A percentile compares a stretch with the other conserved stretches of the same genome.
Conservation (phyloP, 2,888 invertebrate genomes). For the Galeruca laticollis region DNA sequence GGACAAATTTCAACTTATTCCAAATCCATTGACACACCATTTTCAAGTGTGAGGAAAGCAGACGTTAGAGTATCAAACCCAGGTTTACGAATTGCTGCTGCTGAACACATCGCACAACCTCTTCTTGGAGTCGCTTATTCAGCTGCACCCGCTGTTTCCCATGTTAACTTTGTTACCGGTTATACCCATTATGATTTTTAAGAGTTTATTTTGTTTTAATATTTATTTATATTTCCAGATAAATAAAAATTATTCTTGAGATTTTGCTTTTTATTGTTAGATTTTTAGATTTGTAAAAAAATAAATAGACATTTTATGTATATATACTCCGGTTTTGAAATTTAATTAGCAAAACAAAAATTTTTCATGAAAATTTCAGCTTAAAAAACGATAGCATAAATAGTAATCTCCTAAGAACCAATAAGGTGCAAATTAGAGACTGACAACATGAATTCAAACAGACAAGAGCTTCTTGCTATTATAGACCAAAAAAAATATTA, state of each 20-base stretch:
- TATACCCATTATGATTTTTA: slow-evolving; percentile 53
- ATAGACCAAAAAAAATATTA: no score
- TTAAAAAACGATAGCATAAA: no score
- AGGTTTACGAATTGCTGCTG: slow-evolving; percentile 62
- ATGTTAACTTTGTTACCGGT: slow-evolving; percentile 69
- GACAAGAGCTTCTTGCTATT: no score
- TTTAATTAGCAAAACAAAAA: no score
- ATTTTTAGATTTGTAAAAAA: no score
- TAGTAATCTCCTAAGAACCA: no score
- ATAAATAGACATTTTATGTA: no score
- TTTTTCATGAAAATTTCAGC: no score
- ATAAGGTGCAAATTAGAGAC: no score
- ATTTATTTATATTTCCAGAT: slow-evolving; percentile 8
- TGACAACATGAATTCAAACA: no score
- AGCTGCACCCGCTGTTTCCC: slow-evolving; percentile 73
- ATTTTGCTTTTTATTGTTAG: neutral
- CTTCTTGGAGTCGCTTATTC: slow-evolving; percentile 68
- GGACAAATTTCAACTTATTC: slow-evolving; percentile 78
- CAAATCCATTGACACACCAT: slow-evolving; percentile 79
- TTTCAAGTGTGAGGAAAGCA: slow-evolving; percentile 78
- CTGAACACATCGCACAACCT: slow-evolving; percentile 52
- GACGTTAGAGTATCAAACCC: slow-evolving; percentile 80
- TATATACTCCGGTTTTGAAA: no score
- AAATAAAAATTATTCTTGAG: neutral
- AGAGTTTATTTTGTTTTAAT: neutral